A percentile compares a stretch with the other conserved stretches of the same genome.
Evolutionary conservation across 2,888 invertebrate species (phyloP).

Genomic region (Chrysodeixis includens): DNA sequence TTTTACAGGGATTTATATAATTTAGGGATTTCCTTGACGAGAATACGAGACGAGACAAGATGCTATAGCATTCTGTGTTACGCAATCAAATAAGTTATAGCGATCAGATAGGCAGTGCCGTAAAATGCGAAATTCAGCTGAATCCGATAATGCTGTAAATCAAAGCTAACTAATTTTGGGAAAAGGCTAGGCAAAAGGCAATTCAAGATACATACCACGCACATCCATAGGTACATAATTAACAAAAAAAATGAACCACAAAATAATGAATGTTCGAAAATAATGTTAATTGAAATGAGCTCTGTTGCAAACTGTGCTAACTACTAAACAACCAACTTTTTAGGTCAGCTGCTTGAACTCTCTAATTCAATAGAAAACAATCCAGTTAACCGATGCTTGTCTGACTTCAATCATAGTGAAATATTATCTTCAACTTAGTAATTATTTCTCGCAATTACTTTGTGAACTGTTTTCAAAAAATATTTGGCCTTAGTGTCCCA

Average conservation of each 20-base stretch:
- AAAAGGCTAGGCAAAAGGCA: no score
- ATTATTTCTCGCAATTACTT: not conserved
- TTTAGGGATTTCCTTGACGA: slow-evolving; percentile 13
- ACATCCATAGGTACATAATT: not conserved
- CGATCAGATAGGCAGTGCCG: no score
- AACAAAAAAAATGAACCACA: not conserved
- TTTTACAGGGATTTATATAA: slow-evolving; percentile 30
- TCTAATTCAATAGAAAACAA: slow-evolving; percentile 39
- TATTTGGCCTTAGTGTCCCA: not conserved
- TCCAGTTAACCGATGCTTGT: slow-evolving; percentile 33
- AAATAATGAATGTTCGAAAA: slow-evolving; percentile 18
- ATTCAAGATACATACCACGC: not conserved
- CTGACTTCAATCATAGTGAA: slow-evolving; percentile 35
- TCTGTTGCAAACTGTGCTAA: slow-evolving; percentile 21
- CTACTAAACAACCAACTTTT: slow-evolving; percentile 40
- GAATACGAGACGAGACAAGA: no score
- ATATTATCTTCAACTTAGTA: slow-evolving; percentile 14
- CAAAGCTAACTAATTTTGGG: no score
- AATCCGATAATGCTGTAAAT: no score
- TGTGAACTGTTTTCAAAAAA: not conserved
- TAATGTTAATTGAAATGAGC: slow-evolving; percentile 38
- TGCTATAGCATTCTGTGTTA: no score
- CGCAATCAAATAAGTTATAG: no score
- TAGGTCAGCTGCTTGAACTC: slow-evolving; percentile 30
- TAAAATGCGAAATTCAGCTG: no score